phyloP scores from a whole-genome alignment of 2,888 invertebrate species.

The Mactromeris polynyma region DNA sequence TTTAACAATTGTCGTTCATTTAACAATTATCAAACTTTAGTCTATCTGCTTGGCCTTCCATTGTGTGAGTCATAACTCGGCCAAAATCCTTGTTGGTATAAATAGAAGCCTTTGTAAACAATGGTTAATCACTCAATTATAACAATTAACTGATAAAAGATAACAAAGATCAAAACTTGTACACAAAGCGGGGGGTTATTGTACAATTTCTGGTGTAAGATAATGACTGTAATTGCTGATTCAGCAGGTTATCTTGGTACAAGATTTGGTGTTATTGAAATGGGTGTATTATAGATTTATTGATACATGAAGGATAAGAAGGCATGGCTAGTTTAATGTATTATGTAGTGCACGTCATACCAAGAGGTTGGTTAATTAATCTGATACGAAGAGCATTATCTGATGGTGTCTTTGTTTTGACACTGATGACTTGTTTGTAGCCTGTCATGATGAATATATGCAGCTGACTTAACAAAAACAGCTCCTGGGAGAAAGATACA shows the following conservation, averaged over 20 bases:
- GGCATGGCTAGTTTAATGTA: background rate
- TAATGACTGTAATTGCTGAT: background rate
- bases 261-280: background rate
- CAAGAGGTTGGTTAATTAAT: background rate
- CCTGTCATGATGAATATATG: background rate
- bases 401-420: background rate
- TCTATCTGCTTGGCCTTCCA: background rate
- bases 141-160: slow-evolving; percentile 6
- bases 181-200: background rate
- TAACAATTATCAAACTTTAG: background rate
- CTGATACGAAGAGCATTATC: background rate
- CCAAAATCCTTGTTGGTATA: background rate
- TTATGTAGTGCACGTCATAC: background rate
- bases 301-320: background rate
- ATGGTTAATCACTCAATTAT: background rate
- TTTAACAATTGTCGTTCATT: background rate
- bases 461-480: background rate
- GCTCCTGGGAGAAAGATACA: background rate
- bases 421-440: background rate
- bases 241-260: slow-evolving; percentile 1
- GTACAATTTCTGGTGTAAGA: background rate
- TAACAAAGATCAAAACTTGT: background rate
- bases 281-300: background rate
- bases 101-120: background rate
- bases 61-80: background rate